Base-by-base conservation (phyloP, 2,113 vertebrate genomes). In the Corythornis vintsioides region DNA sequence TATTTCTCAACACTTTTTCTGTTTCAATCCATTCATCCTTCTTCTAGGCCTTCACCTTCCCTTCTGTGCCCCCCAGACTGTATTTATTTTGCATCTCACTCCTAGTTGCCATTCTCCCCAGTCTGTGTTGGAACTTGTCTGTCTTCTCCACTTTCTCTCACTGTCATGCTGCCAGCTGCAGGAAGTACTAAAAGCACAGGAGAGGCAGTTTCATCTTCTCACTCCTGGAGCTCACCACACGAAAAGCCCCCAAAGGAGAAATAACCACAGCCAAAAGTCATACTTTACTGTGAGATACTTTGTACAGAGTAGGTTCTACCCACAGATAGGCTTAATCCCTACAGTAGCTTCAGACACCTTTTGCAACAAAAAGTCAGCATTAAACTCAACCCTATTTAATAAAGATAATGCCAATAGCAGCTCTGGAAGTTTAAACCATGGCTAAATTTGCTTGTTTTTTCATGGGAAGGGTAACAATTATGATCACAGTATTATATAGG, bases 141-240 rank as follows among this genome's bases (percentile, higher is more conserved):
- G 14, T 55, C 45, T 76, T 80, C 85, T 69, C 35, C 61, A 6
- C 26, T 19, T 61, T 14, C 29, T 29, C 59, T 35, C 35, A 1
- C 45, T 70, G 47, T 45, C 67, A 55, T 55, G 28, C 63, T 89
- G 40, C 84, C 90, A 89, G 43, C 57, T 77, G 42, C 47, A 83
- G 63, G 38, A 55, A 86, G 31, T 52, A 33, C 28, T 18, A 6
- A 69, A 69, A 80, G 9, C 28, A 38, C 25, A 22, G 38, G 35
- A 84, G 19, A 84, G 8, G 33, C 8, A 76, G 16, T 29, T 65
- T 69, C 35, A 43, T 52, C 33, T 33, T 67, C 60, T 82, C 70
- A 13, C 7, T 65, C 29, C 53, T 72, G 75, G 28, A 74, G 56
- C 11, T 40, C 19, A 0, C 13, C 74, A 60, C 0, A 0, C 47